Percentiles rank a stretch among this genome's conserved stretches.
Conservation (phyloP, 2,113 vertebrate genomes). For the Epinephelus lanceolatus region DNA sequence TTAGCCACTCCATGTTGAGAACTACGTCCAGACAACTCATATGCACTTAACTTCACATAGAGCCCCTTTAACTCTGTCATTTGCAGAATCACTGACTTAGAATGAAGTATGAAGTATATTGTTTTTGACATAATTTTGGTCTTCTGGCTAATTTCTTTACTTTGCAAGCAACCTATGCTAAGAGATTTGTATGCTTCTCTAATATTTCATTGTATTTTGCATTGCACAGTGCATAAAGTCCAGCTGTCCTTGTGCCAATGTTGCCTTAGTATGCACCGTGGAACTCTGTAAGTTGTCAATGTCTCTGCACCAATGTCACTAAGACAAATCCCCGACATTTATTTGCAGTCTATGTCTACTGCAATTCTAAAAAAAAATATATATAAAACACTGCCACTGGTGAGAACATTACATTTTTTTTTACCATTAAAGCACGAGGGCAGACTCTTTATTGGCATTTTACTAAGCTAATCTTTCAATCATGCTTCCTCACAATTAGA, state of each 20-base stretch:
- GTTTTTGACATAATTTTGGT: neutral
- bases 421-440: conserved; percentile 32
- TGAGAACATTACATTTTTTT: conserved; percentile 36
- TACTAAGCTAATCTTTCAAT: conserved; percentile 55
- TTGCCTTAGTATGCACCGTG: conserved; percentile 42
- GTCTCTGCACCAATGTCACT: conserved; percentile 58
- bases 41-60: too few species aligned
- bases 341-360: conserved; percentile 23
- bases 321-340: conserved; percentile 60
- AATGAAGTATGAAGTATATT: neutral
- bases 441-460: conserved; percentile 48
- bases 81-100: conserved; percentile 8
- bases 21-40: too few species aligned
- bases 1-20: too few species aligned
- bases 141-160: neutral
- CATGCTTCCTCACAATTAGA: conserved; percentile 42
- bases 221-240: conserved; percentile 9
- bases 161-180: neutral
- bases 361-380: neutral
- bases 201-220: conserved; percentile 8
- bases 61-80: conserved; percentile 19
- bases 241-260: conserved; percentile 30
- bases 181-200: neutral
- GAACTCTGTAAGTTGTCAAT: conserved; percentile 48
- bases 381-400: neutral